Base-by-base conservation (phyloP, 2,888 invertebrate genomes). In the Drosophila borealis region DNA sequence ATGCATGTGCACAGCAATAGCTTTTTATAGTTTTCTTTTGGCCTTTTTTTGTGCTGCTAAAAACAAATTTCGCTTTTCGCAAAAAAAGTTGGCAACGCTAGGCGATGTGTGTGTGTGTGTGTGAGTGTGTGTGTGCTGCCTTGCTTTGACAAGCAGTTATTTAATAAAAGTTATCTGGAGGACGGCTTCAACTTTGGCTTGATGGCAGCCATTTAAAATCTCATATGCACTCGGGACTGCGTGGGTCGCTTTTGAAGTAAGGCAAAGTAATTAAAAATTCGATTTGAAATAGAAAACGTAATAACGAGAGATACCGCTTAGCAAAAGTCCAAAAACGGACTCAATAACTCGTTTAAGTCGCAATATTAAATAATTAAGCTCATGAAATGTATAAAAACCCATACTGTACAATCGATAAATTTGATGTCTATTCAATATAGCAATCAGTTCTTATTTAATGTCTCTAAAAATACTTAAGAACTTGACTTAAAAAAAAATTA, bases 111-210 rank as follows among this genome's bases (percentile, higher is more conserved):
- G 17, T 59, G 45, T 29, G 36, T 8, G 10, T 46, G 51, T 41
- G 21, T 36, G 54, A 36, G n/a, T 51, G 45, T 45, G 41, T 67
- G 49, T 37, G 33, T 63, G 50, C 29, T 55, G 73, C 64, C 64
- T 60, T 66, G 73, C 77, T 81, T 86, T 81, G 81, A 85, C 80
- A 88, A 80, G 81, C 78, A 69, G 81, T 81, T 83, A 83, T 89
- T 88, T 80, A 83, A 89, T 83, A 88, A 80, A 77, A 76, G 76
- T 73, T 81, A 63, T 70, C 72, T 77, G 55, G 56, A 60, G 65
- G 80, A 64, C 68, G 68, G 51, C 65, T 62, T 54, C 75, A 62
- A 70, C 64, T 62, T 49, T 68, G 59, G 59, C 55, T 65, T 63
- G 61, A 70, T 62, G 61, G 57, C 78, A 59, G 63, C 56, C 80